phyloP scores from a whole-genome alignment of 2,113 vertebrate genomes.

The Chaetops frenatus region DNA sequence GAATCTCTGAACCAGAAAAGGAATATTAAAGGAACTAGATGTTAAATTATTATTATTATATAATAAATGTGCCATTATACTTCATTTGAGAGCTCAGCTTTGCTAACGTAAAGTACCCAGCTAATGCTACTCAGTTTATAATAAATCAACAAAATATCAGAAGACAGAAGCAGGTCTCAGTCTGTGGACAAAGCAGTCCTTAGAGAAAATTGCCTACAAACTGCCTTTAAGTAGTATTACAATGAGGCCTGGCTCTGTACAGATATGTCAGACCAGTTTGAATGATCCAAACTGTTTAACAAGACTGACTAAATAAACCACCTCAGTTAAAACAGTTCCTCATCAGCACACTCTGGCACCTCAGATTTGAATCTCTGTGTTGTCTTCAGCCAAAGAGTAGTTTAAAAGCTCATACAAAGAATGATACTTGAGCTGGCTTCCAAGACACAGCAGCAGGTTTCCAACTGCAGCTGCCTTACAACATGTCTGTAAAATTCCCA shows the following conservation, averaged over 20 bases:
- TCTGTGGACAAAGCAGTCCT: background rate
- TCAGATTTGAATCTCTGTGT: background rate
- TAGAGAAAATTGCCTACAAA: background rate
- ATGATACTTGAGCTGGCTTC: background rate
- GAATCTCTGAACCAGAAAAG: background rate
- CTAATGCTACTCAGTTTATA: background rate
- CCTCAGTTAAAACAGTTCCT: background rate
- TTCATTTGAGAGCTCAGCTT: background rate
- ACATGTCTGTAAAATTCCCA: background rate
- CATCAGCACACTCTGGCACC: background rate
- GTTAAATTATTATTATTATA: background rate
- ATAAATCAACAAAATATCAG: background rate
- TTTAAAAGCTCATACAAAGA: background rate
- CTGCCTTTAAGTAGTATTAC: background rate
- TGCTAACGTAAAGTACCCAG: background rate
- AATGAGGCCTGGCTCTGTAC: background rate
- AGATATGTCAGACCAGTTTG: background rate
- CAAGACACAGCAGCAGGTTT: constrained; percentile 17
- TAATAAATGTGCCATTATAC: background rate
- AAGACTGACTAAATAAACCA: background rate
- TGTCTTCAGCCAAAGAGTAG: background rate
- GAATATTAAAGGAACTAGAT: background rate
- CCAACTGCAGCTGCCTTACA: constrained; percentile 27
- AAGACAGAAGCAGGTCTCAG: background rate
- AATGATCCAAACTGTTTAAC: background rate